Evolutionary conservation across 2,113 vertebrate species (phyloP), one percentile per base, ranked within the genome.

Genomic region (Cynopterus brachyotis): DNA sequence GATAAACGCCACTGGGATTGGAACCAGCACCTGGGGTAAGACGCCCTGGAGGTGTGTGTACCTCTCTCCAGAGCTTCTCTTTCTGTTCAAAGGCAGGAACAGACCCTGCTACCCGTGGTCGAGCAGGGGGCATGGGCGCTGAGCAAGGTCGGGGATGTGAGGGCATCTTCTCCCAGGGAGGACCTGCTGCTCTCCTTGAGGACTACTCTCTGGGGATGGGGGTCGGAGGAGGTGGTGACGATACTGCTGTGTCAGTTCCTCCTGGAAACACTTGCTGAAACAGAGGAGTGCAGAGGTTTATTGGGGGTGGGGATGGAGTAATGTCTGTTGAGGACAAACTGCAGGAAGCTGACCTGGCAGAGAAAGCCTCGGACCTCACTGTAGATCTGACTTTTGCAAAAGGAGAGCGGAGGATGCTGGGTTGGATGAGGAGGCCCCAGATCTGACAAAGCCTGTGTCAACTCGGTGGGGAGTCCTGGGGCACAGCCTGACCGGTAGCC

Each of bases 201-300:
- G 30, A 47, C 22, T 19, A 2, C 26, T 40, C 40, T n/a, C 12
- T 50, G 15, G 50, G 50, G 3, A 50, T 16, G 50, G 15, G 50
- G 53, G 60, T 62, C 26, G 59, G 57, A 26, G 24, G 22, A 26
- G 4, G 2, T 1, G 2, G 59, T 0, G 1, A 16, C 7, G 1
- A 12, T 12, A 40, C 42, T 50, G 15, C 50, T 15, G 4, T 0
- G 13, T 26, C 24, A 6, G 81, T 17, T 62, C 20, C 24, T 76
- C 32, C 11, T 17, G 62, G 76, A 69, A 76, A 11, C 45, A 30
- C 35, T 2, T 8, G 70, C 53, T 2, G 12, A 62, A 59, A 22
- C 37, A 42, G 24, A 81, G 85, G 35, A 28, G 28, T 4, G 19
- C 26, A 57, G 37, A 20, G 57, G 4, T 30, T 30, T 24, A 7